A percentile compares a stretch with the other conserved stretches of the same genome.
phyloP scores from a whole-genome alignment of 2,888 invertebrate species.

The Amiota communis region DNA sequence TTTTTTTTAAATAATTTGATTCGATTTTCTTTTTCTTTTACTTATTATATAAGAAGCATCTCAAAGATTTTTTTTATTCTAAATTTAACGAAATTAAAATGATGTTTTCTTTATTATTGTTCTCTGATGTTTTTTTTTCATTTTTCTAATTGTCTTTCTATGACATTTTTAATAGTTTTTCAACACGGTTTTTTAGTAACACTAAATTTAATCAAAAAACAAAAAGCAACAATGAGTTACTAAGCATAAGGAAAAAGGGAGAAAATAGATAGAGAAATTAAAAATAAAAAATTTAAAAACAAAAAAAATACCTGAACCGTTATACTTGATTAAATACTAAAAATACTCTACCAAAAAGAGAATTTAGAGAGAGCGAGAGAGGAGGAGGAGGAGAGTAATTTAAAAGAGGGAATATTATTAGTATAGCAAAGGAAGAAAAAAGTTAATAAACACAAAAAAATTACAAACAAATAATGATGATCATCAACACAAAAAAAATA shows the following conservation, averaged over 20 bases:
- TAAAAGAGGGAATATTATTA: neutral
- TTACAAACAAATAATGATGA: neutral
- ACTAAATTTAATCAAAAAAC: conserved; percentile 22
- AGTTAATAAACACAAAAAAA: neutral
- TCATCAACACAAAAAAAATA: conserved; percentile 29
- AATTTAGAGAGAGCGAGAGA: neutral
- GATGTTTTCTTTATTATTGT: neutral
- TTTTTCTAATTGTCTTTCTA: neutral
- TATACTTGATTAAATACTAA: neutral
- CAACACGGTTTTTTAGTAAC: conserved; percentile 11
- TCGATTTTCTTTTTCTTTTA: neutral
- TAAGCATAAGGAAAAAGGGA: neutral
- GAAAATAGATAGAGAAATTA: neutral
- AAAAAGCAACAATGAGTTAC: conserved; percentile 9
- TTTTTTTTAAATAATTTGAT: neutral
- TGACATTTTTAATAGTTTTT: conserved; percentile 1
- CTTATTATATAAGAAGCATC: neutral
- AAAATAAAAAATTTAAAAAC: neutral
- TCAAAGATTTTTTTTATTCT: neutral
- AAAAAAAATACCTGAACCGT: neutral
- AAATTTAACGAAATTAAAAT: conserved; percentile 7
- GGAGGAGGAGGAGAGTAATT: neutral
- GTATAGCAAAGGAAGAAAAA: conserved; percentile 1
- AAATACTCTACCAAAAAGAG: neutral
- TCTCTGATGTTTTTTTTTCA: too few species aligned